Conservation (phyloP, 2,797 vertebrate species). For the Myotis daubentonii region DNA sequence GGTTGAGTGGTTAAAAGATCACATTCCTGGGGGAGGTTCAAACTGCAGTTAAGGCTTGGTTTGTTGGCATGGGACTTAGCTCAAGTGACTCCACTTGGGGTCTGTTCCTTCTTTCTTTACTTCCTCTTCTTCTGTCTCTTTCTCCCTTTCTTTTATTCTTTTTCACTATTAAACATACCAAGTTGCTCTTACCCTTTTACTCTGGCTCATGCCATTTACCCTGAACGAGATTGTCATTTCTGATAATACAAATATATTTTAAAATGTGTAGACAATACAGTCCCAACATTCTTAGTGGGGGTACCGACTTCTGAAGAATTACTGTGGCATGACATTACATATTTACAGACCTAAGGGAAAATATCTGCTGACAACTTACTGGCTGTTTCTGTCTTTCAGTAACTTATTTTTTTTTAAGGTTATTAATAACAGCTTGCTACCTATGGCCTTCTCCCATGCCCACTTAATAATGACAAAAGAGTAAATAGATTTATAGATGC, state of each 20-base stretch:
- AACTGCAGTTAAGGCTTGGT: background rate
- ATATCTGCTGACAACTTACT: background rate
- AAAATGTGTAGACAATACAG: background rate
- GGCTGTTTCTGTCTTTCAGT: background rate
- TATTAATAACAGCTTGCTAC: background rate
- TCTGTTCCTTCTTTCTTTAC: background rate
- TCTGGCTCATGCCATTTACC: background rate
- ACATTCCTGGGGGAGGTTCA: background rate
- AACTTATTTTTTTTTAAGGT: slow-evolving; percentile 9
- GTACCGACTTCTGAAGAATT: background rate
- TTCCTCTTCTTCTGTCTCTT: background rate
- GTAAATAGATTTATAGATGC: background rate
- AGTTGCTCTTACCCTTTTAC: background rate
- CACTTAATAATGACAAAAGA: background rate
- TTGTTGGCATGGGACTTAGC: background rate
- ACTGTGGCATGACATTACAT: background rate
- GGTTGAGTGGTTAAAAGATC: background rate
- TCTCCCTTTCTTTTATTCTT: background rate
- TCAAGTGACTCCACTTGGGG: background rate
- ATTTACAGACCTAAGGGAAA: background rate
- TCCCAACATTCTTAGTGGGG: background rate
- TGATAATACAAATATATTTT: background rate
- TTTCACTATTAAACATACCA: background rate
- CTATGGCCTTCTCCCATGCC: background rate
- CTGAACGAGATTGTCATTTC: background rate